phyloP scores from a whole-genome alignment of 2,888 invertebrate genomes.

The Ametastegia equiseti region DNA sequence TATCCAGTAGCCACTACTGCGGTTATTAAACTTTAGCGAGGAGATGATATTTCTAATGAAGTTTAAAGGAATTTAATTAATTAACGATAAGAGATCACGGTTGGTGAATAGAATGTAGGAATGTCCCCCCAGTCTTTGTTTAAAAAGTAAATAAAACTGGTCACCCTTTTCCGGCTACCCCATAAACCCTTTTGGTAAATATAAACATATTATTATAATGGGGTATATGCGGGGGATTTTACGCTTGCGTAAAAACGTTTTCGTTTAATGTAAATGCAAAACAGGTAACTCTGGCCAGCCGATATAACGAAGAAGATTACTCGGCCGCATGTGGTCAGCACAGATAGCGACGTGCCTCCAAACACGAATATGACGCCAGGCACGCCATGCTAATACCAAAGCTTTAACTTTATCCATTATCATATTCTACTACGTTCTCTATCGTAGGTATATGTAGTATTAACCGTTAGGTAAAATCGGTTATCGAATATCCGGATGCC shows the following conservation, averaged over 20 bases:
- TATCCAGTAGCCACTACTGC: no score
- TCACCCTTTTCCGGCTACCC: background rate
- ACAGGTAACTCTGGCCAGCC: slow-evolving; percentile 57
- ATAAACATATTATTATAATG: background rate
- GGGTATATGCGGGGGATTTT: background rate
- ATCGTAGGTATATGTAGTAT: background rate
- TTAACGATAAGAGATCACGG: no score
- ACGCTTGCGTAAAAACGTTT: slow-evolving; percentile 65
- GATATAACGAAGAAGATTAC: slow-evolving; percentile 72
- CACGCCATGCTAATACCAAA: slow-evolving; percentile 59
- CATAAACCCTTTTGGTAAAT: background rate
- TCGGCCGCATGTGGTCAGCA: slow-evolving; percentile 71
- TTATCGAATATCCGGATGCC: background rate
- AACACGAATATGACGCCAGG: slow-evolving; percentile 51
- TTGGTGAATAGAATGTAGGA: no score
- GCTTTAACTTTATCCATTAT: slow-evolving; percentile 67
- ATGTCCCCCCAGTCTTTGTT: no score
- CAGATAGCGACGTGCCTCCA: slow-evolving; percentile 66
- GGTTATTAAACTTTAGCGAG: no score
- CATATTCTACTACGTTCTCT: slow-evolving; percentile 62
- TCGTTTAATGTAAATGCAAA: slow-evolving; percentile 71
- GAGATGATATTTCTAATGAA: no score
- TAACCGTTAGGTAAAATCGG: background rate
- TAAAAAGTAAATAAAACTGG: no score
- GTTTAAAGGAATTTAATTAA: no score